Evolutionary conservation across 2,888 invertebrate species (phyloP).

Genomic region (Stomorhina lunata): DNA sequence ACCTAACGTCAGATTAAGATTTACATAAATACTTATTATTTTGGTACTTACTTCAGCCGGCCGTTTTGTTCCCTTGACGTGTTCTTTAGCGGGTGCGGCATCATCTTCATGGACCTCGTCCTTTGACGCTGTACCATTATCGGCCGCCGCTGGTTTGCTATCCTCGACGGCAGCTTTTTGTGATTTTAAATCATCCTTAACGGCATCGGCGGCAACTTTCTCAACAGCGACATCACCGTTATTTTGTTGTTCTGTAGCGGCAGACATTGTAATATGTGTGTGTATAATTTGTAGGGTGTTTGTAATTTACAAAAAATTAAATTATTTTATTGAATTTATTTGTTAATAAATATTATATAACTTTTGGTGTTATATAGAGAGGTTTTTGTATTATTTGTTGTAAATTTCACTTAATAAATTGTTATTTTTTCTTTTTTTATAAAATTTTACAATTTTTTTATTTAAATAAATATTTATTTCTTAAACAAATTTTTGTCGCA

Average conservation of each 20-base stretch:
- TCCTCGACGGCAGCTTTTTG: slow-evolving; percentile 74
- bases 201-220: slow-evolving; percentile 82
- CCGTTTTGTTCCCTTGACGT: slow-evolving; percentile 88
- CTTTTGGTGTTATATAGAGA: slow-evolving; percentile 65
- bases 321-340: slow-evolving; percentile 61
- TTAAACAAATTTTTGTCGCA: slow-evolving; percentile 33
- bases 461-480: slow-evolving; percentile 10
- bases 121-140: slow-evolving; percentile 75
- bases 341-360: slow-evolving; percentile 73
- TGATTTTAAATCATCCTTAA: slow-evolving; percentile 80
- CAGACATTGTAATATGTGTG: slow-evolving; percentile 83
- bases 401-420: slow-evolving; percentile 65
- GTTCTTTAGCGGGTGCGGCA: slow-evolving; percentile 85
- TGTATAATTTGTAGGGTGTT: slow-evolving; percentile 61
- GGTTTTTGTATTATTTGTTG: slow-evolving; percentile 29
- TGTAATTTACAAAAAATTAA: slow-evolving; percentile 44
- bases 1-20: neutral
- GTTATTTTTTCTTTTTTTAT: slow-evolving; percentile 70
- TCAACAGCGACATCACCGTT: slow-evolving; percentile 87
- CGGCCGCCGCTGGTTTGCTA: slow-evolving; percentile 72
- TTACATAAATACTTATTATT: neutral
- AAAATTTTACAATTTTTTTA: slow-evolving; percentile 65
- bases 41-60: slow-evolving; percentile 87
- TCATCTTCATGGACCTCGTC: slow-evolving; percentile 72
- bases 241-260: slow-evolving; percentile 84